Evolutionary conservation across 2,888 invertebrate genomes (phyloP).

Genomic region (Gryllus longicercus): DNA sequence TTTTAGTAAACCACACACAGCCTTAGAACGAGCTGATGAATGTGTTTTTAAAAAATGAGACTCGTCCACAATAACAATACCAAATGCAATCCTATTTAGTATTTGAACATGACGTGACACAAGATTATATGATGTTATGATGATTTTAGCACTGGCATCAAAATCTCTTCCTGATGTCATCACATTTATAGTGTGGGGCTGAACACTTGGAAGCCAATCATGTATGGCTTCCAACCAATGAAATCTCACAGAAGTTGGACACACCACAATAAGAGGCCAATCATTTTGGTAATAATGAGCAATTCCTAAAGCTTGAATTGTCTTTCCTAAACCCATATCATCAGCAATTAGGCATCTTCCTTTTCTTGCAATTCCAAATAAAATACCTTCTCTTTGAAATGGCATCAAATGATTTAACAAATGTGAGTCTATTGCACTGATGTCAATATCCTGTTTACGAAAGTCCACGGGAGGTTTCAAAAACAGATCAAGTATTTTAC

Average conservation of each 20-base stretch:
- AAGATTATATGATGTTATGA: conserved; percentile 88
- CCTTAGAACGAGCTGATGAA: conserved; percentile 71
- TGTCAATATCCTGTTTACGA: conserved; percentile 53
- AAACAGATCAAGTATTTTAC: conserved; percentile 23
- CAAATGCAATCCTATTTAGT: conserved; percentile 62
- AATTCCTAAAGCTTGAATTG: conserved; percentile 88
- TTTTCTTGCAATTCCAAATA: conserved; percentile 76
- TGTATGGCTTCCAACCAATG: conserved; percentile 77
- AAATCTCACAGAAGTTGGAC: conserved; percentile 88
- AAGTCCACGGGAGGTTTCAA: conserved; percentile 42
- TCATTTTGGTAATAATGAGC: conserved; percentile 82
- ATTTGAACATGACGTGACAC: conserved; percentile 60
- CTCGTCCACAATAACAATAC: conserved; percentile 77
- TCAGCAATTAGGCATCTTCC: conserved; percentile 90
- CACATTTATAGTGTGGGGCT: conserved; percentile 65
- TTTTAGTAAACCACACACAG: conserved; percentile 58
- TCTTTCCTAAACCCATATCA: conserved; percentile 97
- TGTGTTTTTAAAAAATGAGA: conserved; percentile 85
- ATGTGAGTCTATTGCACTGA: conserved; percentile 65
- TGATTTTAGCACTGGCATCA: conserved; percentile 55
- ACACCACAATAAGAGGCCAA: conserved; percentile 91
- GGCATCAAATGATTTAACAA: conserved; percentile 70
- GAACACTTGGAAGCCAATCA: conserved; percentile 70
- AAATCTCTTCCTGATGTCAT: conserved; percentile 62
- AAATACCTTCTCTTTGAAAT: conserved; percentile 84